Evolutionary conservation across 1,140 invertebrate species (phyloP).

Genomic region (Brachionus manjavacas): DNA sequence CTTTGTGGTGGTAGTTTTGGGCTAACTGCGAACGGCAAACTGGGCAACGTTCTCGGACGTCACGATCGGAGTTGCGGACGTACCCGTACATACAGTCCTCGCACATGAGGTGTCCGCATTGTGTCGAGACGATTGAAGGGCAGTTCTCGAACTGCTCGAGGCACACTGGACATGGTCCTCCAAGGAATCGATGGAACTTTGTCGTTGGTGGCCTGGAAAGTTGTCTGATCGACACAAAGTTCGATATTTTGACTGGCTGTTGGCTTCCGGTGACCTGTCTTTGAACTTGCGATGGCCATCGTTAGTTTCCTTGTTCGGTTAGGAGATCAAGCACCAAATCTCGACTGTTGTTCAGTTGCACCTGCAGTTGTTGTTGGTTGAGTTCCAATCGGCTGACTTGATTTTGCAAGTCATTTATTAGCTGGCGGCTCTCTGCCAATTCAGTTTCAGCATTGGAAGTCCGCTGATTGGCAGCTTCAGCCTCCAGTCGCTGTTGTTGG

Average conservation of each 20-base stretch:
- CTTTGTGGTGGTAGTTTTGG: neutral
- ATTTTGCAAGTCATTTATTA: neutral
- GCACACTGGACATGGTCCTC: neutral
- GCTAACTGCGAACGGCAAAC: neutral
- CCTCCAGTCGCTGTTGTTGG: neutral
- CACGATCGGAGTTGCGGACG: neutral
- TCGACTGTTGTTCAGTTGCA: neutral
- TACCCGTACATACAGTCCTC: neutral
- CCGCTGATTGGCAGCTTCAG: neutral
- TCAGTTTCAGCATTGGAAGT: neutral
- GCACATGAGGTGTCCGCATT: neutral
- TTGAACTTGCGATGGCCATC: neutral
- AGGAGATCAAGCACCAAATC: neutral
- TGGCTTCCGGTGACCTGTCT: neutral
- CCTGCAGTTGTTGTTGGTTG: neutral
- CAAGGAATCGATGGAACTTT: neutral
- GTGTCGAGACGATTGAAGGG: neutral
- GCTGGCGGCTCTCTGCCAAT: neutral
- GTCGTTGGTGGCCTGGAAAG: neutral
- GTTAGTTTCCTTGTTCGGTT: neutral
- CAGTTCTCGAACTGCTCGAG: neutral
- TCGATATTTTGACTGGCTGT: neutral
- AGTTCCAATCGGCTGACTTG: neutral
- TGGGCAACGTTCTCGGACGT: neutral
- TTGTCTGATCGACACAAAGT: neutral